Percentiles rank a stretch among this genome's conserved stretches.
phyloP scores from a whole-genome alignment of 2,888 invertebrate species.

The Gibbula magus region DNA sequence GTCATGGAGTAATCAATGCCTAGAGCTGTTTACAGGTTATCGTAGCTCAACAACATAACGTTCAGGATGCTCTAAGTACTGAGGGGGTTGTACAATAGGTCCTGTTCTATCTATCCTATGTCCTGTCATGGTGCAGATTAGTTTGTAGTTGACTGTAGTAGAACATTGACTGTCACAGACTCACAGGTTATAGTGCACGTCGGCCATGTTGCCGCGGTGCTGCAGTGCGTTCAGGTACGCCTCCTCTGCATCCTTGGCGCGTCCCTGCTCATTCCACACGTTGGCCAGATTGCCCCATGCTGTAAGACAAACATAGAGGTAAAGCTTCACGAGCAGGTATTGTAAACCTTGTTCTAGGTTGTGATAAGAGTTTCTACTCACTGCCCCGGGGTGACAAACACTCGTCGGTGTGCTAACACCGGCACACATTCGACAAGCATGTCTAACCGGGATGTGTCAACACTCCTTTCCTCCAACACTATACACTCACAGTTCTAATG shows the following conservation, averaged over 20 bases:
- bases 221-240: constrained; percentile 93
- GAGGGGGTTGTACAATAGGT: too few relatives aligned
- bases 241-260: constrained; percentile 90
- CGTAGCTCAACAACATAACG: too few relatives aligned
- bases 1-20: not conserved
- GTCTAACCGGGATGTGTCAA: too few relatives aligned
- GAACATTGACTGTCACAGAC: constrained; percentile 76
- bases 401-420: too few relatives aligned
- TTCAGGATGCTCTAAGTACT: too few relatives aligned
- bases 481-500: too few relatives aligned
- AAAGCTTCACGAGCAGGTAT: not conserved
- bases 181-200: constrained; percentile 99
- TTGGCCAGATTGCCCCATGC: constrained; percentile 98
- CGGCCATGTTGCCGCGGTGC: constrained; percentile 97
- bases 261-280: constrained; percentile 91
- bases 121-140: not conserved
- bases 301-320: constrained; percentile 74
- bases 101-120: too few relatives aligned
- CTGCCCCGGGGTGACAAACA: too few relatives aligned
- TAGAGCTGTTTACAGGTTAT: too few relatives aligned
- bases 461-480: too few relatives aligned
- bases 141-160: not conserved
- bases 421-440: too few relatives aligned
- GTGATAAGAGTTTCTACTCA: too few relatives aligned
- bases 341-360: not conserved